These are phyloP conservation scores for Nymphalis urticae DNA, from an alignment of 2,888 invertebrate genomes.

Conservation along the genomic window DNA sequence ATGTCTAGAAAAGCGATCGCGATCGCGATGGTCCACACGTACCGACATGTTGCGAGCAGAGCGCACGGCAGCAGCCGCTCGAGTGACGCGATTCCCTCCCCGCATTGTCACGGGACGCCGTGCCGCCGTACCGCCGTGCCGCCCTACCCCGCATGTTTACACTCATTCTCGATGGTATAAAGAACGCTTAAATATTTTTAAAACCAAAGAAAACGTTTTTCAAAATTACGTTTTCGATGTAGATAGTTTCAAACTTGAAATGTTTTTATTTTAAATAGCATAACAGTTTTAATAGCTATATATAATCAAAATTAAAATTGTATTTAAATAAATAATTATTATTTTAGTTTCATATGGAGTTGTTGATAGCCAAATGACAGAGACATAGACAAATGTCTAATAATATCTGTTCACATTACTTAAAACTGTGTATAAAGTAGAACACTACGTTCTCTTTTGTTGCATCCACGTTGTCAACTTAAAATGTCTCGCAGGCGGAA, in stretches of 20 bases:
- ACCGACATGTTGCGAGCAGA: constrained; percentile 78
- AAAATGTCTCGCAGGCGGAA: constrained; percentile 78
- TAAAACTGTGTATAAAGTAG: constrained; percentile 59
- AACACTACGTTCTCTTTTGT: constrained; percentile 69
- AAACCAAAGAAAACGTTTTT: not conserved
- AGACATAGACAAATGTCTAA: constrained; percentile 48
- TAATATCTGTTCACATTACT: constrained; percentile 52
- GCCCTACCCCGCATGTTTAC: constrained; percentile 64
- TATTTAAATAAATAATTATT: too few relatives aligned
- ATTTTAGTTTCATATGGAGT: too few relatives aligned
- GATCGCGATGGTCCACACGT: constrained; percentile 74
- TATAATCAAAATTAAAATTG: too few relatives aligned
- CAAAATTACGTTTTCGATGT: too few relatives aligned
- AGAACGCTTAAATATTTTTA: constrained; percentile 64
- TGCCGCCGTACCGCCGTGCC: constrained; percentile 45
- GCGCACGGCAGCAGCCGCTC: constrained; percentile 78
- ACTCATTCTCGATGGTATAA: constrained; percentile 65
- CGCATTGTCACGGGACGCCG: constrained; percentile 37
- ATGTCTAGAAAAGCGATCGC: constrained; percentile 76
- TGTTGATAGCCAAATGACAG: constrained; percentile 11
- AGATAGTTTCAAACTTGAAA: too few relatives aligned
- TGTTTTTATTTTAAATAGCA: too few relatives aligned
- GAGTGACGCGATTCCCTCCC: constrained; percentile 62
- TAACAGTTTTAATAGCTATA: too few relatives aligned
- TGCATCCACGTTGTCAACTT: constrained; percentile 75